Evolutionary conservation across 2,113 vertebrate species (phyloP), one percentile per base, ranked within the genome.

Genomic region (Triplophysa dalaica): DNA sequence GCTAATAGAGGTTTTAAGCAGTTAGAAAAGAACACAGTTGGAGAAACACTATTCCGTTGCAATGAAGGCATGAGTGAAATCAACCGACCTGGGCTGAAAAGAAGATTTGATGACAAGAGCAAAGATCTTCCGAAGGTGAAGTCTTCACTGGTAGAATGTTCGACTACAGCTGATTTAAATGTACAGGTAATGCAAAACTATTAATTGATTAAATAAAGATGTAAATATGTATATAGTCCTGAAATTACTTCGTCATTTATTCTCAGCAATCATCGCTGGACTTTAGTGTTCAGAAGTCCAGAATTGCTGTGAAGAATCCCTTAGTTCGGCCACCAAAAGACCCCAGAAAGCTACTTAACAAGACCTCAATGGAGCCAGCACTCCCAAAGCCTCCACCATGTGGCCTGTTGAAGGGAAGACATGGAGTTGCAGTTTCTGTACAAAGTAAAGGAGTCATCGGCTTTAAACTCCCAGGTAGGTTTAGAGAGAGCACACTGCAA

Each of bases 391-490:
- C 69, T 67, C 8, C 50, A 69, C 16, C 11, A 22, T 24, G 56
- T 50, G 22, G 16, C 17, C 83, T 19, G 13, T 82, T 16, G 4
- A 70, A 52, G 70, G 4, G n/a, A 24, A 41, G 11, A 77, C 81
- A 3, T 21, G 69, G 24, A 84, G 38, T 22, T 38, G 85, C 84
- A 8, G 33, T 85, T n/a, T 87, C 89, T 29, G 21, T 87, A n/a
- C 86, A 84, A 68, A 87, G 81, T 4, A 29, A 88, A 70, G 87
- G 85, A 10, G 38, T 70, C 41, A 81, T 91, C 41, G 89, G 91
- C 77, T 78, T 94, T 66, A 93, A 89, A 89, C 86, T 94, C 6
- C 92, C 92, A 50, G 92, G 93, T 93, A 84, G 22, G 84, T 86
- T 77, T 3, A 29, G 0, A 38, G 82, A 13, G 11, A 50, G 48